phyloP scores from a whole-genome alignment of 2,888 invertebrate species.

The Germaria angustata region DNA sequence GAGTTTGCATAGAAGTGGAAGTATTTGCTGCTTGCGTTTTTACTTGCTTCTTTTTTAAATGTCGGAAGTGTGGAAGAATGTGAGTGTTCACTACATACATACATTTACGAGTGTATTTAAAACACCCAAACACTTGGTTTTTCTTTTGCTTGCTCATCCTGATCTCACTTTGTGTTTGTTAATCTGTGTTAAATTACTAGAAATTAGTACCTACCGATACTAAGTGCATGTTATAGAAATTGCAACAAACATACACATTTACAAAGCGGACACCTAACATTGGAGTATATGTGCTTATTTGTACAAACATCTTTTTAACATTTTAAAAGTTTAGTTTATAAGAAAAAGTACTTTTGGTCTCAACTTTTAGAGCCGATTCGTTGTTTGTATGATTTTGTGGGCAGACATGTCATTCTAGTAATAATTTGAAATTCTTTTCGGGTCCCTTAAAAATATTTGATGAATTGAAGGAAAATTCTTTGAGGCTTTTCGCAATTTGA shows the following conservation, averaged over 20 bases:
- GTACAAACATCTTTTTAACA: neutral
- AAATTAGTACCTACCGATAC: conserved; percentile 67
- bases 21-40: neutral
- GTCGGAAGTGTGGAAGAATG: neutral
- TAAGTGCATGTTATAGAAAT: conserved; percentile 55
- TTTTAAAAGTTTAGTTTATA: neutral
- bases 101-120: neutral
- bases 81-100: neutral
- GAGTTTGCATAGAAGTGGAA: neutral
- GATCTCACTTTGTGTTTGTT: conserved; percentile 52
- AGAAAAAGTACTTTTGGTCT: conserved; percentile 10
- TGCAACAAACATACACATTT: conserved; percentile 14
- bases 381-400: conserved; percentile 4
- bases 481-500: too few species aligned
- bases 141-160: conserved; percentile 19
- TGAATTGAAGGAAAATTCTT: too few species aligned
- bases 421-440: too few species aligned
- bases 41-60: conserved; percentile 4
- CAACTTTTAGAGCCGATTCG: conserved; percentile 1
- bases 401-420: too few species aligned
- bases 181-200: conserved; percentile 69
- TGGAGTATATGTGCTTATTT: neutral
- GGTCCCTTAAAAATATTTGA: too few species aligned
- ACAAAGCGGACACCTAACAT: too few species aligned
- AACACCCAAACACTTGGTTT: neutral